phyloP scores from a whole-genome alignment of 2,888 invertebrate species.

The Peribatodes rhomboidaria region DNA sequence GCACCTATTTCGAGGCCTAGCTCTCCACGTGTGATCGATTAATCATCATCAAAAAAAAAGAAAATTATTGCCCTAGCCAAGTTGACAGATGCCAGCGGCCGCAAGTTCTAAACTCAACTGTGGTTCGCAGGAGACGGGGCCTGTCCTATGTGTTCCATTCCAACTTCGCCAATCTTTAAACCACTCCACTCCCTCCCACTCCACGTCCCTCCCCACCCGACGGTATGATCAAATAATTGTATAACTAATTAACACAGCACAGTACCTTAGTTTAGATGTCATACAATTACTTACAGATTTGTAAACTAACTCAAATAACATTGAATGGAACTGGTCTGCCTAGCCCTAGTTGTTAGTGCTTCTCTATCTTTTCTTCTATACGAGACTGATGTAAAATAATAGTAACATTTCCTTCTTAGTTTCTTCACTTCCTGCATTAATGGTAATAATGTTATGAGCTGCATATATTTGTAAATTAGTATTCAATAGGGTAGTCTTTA shows the following conservation, averaged over 20 bases:
- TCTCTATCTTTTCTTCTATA: conserved; percentile 43
- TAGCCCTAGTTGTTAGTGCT: conserved; percentile 54
- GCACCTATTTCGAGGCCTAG: background rate
- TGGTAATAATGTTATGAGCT: conserved; percentile 32
- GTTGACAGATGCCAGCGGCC: conserved; percentile 2
- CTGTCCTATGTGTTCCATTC: conserved; percentile 47
- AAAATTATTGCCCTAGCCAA: background rate
- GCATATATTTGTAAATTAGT: conserved; percentile 33
- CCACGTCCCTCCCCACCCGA: conserved; percentile 38
- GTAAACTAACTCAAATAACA: conserved; percentile 57
- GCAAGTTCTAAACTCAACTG: conserved; percentile 4
- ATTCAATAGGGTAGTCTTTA: conserved; percentile 23
- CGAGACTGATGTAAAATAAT: conserved; percentile 35
- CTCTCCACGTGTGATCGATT: background rate
- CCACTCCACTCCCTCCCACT: conserved; percentile 26
- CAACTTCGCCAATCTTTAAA: conserved; percentile 41
- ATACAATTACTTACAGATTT: conserved; percentile 44
- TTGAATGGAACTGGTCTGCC: conserved; percentile 53
- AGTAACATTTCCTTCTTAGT: conserved; percentile 33
- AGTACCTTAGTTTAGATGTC: conserved; percentile 49
- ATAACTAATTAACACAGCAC: conserved; percentile 52
- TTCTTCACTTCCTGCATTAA: conserved; percentile 36
- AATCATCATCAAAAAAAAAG: too few relatives aligned
- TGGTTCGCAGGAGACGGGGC: conserved; percentile 46
- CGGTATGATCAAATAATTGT: conserved; percentile 52